Conservation (phyloP, 2,797 vertebrate genomes). For the Notolabrus celidotus region DNA sequence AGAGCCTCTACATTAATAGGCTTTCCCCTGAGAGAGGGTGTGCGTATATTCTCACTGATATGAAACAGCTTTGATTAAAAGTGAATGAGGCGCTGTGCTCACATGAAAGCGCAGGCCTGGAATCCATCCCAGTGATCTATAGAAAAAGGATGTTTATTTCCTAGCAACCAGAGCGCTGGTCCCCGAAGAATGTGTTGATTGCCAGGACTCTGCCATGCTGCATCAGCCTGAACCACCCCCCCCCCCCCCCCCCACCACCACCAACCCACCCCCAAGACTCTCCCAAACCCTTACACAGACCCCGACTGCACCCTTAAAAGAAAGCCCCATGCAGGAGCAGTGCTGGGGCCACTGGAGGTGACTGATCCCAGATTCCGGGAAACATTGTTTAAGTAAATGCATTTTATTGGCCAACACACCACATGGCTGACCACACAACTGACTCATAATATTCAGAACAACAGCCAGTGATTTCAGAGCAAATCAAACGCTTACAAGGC, state of each 20-base stretch:
- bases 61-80: conserved; percentile 84
- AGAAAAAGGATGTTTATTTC: conserved; percentile 83
- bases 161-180: conserved; percentile 80
- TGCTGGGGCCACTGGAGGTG: conserved; percentile 55
- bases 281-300: conserved; percentile 24
- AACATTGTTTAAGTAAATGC: conserved; percentile 77
- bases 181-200: conserved; percentile 84
- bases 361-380: conserved; percentile 73
- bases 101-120: conserved; percentile 76
- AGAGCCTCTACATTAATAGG: conserved; percentile 66
- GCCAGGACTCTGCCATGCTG: conserved; percentile 75
- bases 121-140: conserved; percentile 80
- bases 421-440: conserved; percentile 77
- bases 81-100: conserved; percentile 77
- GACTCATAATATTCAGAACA: conserved; percentile 78
- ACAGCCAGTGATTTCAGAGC: conserved; percentile 67
- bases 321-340: conserved; percentile 49
- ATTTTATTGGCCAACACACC: conserved; percentile 78
- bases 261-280: conserved; percentile 8
- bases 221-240: conserved; percentile 66
- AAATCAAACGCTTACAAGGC: conserved; percentile 50
- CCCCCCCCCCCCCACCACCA: neutral
- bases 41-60: conserved; percentile 75
- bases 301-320: conserved; percentile 40
- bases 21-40: conserved; percentile 56